A percentile compares a stretch with the other conserved stretches of the same genome.
Evolutionary conservation across 1,140 invertebrate species (phyloP).

Genomic region (Vanessa atalanta): DNA sequence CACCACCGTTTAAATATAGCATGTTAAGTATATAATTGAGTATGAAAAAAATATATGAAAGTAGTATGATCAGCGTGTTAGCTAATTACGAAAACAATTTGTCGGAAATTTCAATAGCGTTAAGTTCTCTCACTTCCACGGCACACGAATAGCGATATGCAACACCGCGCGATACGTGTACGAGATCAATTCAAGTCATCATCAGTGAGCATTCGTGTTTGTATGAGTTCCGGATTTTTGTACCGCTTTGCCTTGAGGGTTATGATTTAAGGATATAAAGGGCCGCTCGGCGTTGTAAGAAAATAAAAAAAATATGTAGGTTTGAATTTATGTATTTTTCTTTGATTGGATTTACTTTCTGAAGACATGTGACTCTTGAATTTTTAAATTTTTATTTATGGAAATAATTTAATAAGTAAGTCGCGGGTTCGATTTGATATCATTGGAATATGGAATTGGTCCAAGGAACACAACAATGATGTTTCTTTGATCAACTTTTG

Average conservation of each 20-base stretch:
- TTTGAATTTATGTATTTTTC: too few species aligned
- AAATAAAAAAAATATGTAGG: too few species aligned
- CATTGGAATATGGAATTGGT: too few species aligned
- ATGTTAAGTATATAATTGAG: not conserved
- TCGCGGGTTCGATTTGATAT: too few species aligned
- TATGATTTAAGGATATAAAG: too few species aligned
- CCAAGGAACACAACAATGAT: too few species aligned
- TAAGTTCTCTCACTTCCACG: conserved; percentile 4
- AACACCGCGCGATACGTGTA: not conserved
- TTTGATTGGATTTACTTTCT: too few species aligned
- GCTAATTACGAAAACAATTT: conserved; percentile 1
- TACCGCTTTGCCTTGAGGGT: not conserved
- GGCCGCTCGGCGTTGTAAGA: too few species aligned
- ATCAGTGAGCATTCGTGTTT: not conserved
- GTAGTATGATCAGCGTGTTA: not conserved
- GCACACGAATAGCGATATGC: conserved; percentile 7
- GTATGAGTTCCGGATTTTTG: not conserved
- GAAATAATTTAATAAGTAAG: too few species aligned
- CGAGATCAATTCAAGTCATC: not conserved
- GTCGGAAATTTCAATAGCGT: conserved; percentile 6
- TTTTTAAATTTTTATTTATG: too few species aligned
- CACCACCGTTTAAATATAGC: not conserved
- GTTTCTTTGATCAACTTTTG: too few species aligned
- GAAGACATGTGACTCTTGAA: too few species aligned
- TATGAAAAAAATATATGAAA: not conserved